Evolutionary conservation across 2,888 invertebrate species (phyloP).

Genomic region (Drosophila parthenogenetica): DNA sequence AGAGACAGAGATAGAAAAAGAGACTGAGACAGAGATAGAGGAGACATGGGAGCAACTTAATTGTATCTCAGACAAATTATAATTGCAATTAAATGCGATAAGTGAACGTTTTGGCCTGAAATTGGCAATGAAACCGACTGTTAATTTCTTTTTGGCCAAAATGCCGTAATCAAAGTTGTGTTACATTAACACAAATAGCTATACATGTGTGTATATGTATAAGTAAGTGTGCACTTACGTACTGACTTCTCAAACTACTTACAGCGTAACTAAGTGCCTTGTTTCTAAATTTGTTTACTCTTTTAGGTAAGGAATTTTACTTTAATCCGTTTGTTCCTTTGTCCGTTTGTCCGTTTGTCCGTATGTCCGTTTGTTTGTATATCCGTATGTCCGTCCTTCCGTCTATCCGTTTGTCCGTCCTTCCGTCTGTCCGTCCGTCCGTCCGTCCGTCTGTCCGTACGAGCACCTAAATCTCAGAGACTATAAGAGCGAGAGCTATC

Average conservation of each 20-base stretch:
- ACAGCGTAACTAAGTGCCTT: background rate
- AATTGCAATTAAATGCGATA: slow-evolving; percentile 60
- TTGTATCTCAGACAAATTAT: slow-evolving; percentile 50
- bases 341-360: no score
- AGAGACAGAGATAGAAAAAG: background rate
- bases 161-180: background rate
- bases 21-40: background rate
- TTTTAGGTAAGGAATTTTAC: no score
- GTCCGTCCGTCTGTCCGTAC: no score
- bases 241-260: background rate
- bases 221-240: background rate
- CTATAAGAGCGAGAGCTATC: no score
- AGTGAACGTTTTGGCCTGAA: slow-evolving; percentile 35
- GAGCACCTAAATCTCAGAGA: no score
- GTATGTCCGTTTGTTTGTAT: no score
- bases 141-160: slow-evolving; percentile 8
- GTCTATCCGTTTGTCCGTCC: no score
- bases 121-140: slow-evolving; percentile 56
- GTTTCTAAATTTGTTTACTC: background rate
- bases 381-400: no score
- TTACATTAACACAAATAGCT: no score
- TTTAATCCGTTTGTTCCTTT: no score
- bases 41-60: slow-evolving; percentile 11
- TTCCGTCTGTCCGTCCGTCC: no score
- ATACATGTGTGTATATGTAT: background rate